Percentiles rank a stretch among this genome's conserved stretches.
Conservation (phyloP, 1,140 invertebrate species). For the Goniozus legneri region DNA sequence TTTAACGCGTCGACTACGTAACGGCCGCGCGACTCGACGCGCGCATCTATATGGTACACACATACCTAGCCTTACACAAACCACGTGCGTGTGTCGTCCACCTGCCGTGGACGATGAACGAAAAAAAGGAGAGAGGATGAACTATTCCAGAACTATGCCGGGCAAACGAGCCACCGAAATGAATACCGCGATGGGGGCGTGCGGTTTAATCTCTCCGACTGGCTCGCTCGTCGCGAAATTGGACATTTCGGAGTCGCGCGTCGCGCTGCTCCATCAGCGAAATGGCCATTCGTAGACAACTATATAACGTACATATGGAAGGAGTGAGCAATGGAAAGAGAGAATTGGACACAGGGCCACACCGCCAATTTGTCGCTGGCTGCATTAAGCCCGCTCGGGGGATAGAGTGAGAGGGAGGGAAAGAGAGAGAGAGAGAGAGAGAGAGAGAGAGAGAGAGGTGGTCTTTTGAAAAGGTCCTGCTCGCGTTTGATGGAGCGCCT, state of each 20-base stretch:
- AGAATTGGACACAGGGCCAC: constrained; percentile 15
- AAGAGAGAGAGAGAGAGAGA: too few relatives aligned
- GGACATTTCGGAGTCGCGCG: constrained; percentile 47
- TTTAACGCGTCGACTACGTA: constrained; percentile 46
- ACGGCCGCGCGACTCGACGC: constrained; percentile 36
- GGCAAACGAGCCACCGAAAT: constrained; percentile 9
- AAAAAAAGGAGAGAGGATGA: constrained; percentile 13
- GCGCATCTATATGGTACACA: background rate
- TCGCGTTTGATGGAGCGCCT: constrained; percentile 44
- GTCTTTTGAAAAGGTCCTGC: constrained; percentile 39
- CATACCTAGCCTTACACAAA: too few relatives aligned
- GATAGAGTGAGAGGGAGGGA: too few relatives aligned
- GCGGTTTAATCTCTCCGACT: too few relatives aligned
- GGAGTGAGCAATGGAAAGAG: background rate
- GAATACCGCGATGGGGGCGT: too few relatives aligned
- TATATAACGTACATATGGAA: background rate
- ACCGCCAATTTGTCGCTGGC: constrained; percentile 53
- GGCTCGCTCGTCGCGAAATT: too few relatives aligned
- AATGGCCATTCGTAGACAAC: constrained; percentile 33
- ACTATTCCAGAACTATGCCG: background rate
- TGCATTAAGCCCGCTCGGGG: constrained; percentile 44
- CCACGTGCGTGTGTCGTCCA: constrained; percentile 16
- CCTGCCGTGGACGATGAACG: constrained; percentile 5
- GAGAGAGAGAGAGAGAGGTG: constrained; percentile 5
- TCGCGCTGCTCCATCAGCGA: constrained; percentile 48